These are phyloP conservation scores for Gastrophysa polygoni DNA, from an alignment of 2,888 invertebrate species.

Conservation along the genomic window DNA sequence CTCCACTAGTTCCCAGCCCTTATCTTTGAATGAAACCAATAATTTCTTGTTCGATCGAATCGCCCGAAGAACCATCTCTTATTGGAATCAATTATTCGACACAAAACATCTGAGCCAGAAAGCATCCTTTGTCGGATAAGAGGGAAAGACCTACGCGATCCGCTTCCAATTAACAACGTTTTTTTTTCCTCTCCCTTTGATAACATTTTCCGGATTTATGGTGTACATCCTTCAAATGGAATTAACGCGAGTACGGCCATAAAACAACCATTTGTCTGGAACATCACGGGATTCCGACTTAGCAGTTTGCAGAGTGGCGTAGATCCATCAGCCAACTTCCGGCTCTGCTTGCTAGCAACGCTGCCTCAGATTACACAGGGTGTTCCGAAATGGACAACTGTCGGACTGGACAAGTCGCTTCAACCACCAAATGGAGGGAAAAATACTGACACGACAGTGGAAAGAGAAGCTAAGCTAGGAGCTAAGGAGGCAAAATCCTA, in stretches of 20 bases:
- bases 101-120: constrained; percentile 24
- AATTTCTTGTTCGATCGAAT: constrained; percentile 8
- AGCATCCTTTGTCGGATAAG: constrained; percentile 21
- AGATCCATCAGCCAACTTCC: constrained; percentile 44
- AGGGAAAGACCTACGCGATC: constrained; percentile 4
- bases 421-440: no score
- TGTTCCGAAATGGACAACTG: constrained; percentile 11
- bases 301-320: constrained; percentile 42
- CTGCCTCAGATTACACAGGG: constrained; percentile 26
- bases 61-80: constrained; percentile 12
- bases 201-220: constrained; percentile 57
- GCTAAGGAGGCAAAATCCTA: no score
- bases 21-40: constrained; percentile 14
- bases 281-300: constrained; percentile 43
- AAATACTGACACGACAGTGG: no score
- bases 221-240: constrained; percentile 55
- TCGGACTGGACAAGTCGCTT: no score
- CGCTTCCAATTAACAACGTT: constrained; percentile 47
- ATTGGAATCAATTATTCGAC: constrained; percentile 27
- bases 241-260: constrained; percentile 54
- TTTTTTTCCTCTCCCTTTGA: constrained; percentile 47
- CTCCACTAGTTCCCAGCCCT: neutral
- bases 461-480: no score
- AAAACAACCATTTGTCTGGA: constrained; percentile 55
- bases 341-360: constrained; percentile 19